A percentile compares a stretch with the other conserved stretches of the same genome.
Conservation (phyloP, 2,797 vertebrate genomes). For the Poeciliopsis paucimaculata region DNA sequence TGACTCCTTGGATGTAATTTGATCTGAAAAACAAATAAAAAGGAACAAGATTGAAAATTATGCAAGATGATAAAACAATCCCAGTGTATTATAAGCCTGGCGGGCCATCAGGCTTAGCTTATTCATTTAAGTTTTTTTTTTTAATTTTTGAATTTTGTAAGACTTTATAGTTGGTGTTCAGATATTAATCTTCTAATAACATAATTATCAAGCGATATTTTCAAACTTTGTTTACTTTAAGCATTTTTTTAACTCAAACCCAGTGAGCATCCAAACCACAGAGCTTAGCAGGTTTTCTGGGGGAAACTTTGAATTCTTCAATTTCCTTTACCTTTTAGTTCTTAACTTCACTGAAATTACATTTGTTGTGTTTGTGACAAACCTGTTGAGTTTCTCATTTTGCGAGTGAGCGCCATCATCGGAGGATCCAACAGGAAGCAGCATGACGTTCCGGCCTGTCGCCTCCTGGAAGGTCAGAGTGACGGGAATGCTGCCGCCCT, state of each 20-base stretch:
- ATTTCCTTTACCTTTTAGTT: background rate
- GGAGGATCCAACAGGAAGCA: conserved; percentile 92
- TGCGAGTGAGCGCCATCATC: conserved; percentile 98
- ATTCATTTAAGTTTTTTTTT: no score
- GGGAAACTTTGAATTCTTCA: background rate
- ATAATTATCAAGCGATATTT: no score
- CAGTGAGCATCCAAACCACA: no score
- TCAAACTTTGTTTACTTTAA: no score
- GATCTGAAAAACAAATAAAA: conserved; percentile 76
- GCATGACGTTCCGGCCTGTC: conserved; percentile 95
- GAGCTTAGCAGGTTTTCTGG: no score
- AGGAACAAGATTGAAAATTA: background rate
- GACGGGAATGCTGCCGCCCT: conserved; percentile 97
- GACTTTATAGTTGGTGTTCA: no score
- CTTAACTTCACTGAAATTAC: background rate
- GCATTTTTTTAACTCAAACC: no score
- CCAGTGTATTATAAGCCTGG: no score
- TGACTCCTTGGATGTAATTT: conserved; percentile 94
- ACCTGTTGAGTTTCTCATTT: conserved; percentile 98
- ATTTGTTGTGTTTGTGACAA: background rate
- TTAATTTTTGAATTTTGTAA: no score
- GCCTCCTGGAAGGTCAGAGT: conserved; percentile 97
- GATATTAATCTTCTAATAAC: no score
- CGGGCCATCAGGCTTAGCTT: no score
- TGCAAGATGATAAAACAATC: background rate